These are phyloP conservation scores for Tenthredo amoena DNA, from an alignment of 2,888 invertebrate species.

Conservation along the genomic window DNA sequence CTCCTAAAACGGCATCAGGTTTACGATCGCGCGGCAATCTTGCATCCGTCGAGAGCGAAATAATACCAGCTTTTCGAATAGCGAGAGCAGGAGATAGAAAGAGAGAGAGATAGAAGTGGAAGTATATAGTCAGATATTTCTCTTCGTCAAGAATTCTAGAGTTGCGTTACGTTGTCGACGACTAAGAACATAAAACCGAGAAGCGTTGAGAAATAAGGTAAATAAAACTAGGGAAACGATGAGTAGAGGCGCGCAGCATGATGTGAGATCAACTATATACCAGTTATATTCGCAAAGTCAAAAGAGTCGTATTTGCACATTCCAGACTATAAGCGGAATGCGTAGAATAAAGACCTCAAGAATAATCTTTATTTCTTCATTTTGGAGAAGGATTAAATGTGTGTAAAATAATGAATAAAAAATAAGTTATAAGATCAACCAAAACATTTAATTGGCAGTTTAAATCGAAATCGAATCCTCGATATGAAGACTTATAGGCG, in stretches of 20 bases:
- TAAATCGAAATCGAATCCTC: not conserved
- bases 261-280: not conserved
- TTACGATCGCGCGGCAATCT: slow-evolving; percentile 6
- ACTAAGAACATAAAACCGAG: not conserved
- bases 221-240: not conserved
- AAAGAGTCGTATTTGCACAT: not conserved
- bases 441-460: not conserved
- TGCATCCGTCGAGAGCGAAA: slow-evolving; percentile 11
- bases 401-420: not conserved
- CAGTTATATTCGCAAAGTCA: slow-evolving; percentile 9
- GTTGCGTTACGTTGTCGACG: not conserved
- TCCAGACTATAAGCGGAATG: not conserved
- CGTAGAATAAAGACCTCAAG: not conserved
- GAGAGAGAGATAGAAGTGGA: not conserved
- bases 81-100: not conserved
- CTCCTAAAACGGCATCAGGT: slow-evolving; percentile 19
- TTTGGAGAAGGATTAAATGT: not conserved
- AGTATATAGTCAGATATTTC: not conserved
- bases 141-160: not conserved
- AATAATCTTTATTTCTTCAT: not conserved
- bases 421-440: not conserved
- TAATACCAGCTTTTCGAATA: not conserved
- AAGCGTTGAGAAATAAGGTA: not conserved
- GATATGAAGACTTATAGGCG: slow-evolving; percentile 60
- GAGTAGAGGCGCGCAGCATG: not conserved